Percentiles rank a stretch among this genome's conserved stretches.
Conservation (phyloP, 1,140 invertebrate genomes). For the Brachystomella parvula region DNA sequence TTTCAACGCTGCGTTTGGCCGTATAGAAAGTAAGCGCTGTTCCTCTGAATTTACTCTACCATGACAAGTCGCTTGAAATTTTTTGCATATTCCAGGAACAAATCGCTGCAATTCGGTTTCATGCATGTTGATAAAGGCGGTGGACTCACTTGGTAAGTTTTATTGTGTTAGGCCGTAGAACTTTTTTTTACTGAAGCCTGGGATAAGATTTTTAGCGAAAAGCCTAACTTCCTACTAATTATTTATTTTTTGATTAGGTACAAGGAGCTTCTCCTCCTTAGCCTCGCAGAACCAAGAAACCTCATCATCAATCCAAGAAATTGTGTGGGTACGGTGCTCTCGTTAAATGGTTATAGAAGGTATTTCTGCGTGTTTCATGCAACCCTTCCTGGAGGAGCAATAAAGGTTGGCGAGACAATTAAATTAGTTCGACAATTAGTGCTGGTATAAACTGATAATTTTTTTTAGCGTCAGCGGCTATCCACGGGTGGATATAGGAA, state of each 20-base stretch:
- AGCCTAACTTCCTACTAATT: no score
- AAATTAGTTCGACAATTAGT: neutral
- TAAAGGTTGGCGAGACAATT: conserved; percentile 19
- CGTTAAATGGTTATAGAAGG: conserved; percentile 88
- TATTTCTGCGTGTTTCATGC: conserved; percentile 99
- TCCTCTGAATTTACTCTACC: neutral
- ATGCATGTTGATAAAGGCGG: conserved; percentile 74
- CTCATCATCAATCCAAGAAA: conserved; percentile 91
- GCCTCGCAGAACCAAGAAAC: conserved; percentile 67
- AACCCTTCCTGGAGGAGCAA: conserved; percentile 64
- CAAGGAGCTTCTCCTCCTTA: conserved; percentile 72
- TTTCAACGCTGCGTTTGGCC: conserved; percentile 92
- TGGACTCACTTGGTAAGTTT: conserved; percentile 84
- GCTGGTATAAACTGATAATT: conserved; percentile 3
- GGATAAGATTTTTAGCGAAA: no score
- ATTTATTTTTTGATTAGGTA: no score
- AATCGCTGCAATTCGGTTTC: conserved; percentile 87
- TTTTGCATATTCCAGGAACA: conserved; percentile 58
- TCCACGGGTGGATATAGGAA: conserved; percentile 31
- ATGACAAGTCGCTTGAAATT: conserved; percentile 12
- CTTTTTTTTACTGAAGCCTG: no score
- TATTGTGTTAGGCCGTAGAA: no score
- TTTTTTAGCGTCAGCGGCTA: conserved; percentile 16
- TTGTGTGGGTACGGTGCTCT: conserved; percentile 92
- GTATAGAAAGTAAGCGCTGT: conserved; percentile 68